Conservation (phyloP, 2,797 vertebrate genomes). For the Graptemys geographica region DNA sequence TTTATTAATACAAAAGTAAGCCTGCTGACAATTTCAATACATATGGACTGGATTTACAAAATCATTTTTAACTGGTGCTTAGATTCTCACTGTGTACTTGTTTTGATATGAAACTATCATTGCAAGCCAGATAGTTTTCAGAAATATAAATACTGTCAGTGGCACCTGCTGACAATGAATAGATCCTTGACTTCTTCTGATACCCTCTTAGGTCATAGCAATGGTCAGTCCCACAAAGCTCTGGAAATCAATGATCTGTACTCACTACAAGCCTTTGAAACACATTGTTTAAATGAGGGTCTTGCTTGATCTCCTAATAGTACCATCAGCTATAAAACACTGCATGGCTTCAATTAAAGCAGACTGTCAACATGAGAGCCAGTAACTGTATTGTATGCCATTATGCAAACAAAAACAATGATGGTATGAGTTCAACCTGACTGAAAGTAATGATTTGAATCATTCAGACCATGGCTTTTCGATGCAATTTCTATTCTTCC, state of each 20-base stretch:
- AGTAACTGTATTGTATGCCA: background rate
- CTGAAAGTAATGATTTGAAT: background rate
- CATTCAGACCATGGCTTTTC: background rate
- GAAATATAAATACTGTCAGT: background rate
- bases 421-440: background rate
- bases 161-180: background rate
- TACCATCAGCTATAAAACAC: background rate
- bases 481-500: background rate
- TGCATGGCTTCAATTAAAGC: background rate
- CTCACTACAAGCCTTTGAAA: background rate
- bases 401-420: background rate
- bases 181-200: background rate
- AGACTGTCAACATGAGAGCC: background rate
- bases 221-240: background rate
- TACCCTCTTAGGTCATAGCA: background rate
- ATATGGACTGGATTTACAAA: background rate
- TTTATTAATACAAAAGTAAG: conserved; percentile 15
- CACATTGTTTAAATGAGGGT: background rate
- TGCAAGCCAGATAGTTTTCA: background rate
- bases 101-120: background rate
- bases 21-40: conserved; percentile 3
- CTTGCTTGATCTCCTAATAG: background rate
- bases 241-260: background rate
- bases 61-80: background rate
- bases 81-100: background rate